Base-by-base conservation (phyloP, 2,797 vertebrate genomes). In the Betta splendens region DNA sequence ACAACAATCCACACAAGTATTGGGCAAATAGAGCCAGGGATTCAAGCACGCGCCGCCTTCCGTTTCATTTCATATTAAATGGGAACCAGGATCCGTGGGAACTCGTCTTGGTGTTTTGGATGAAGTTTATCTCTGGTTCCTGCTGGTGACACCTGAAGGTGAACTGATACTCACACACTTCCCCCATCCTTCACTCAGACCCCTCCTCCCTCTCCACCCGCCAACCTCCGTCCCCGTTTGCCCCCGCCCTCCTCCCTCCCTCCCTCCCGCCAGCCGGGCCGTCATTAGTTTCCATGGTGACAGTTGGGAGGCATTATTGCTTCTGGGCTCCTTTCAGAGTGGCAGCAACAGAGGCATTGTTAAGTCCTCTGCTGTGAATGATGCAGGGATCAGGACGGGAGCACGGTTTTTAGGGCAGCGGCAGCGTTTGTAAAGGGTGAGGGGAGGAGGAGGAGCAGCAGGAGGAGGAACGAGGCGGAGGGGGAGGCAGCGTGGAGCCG, bases 221-320 rank as follows among this genome's bases (percentile, higher is more conserved):
- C 43, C 80, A 51, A 77, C 70, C 69, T 39, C 70, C 70, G 75
- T 66, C 77, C 81, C 81, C 79, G 68, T 77, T 86, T 75, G 68
- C 67, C 57, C 66, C 64, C 82, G 70, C 77, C 65, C 64, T 56
- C 65, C 53, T 64, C 50, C 67, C 57, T 26, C 43, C 39, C 45
- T 36, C 7, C 11, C 55, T 50, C 54, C 70, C 63, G 58, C 63
- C 67, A 65, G 62, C 72, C 81, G 53, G 87, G 83, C 83, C 77
- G 87, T 91, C 92, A 91, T 93, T 93, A 91, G 94, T 95, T 94
- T 92, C 94, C 93, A 93, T 95, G 93, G 94, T 72, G 92, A 97
- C 92, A 81, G 72, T 61, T 81, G 87, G 81, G 89, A 88, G 90
- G 94, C 93, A 93, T 95, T 95, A 93, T 92, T 83, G 93, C 89